These are phyloP conservation scores for Colletes gigas DNA, from an alignment of 1,140 invertebrate genomes.

Conservation along the genomic window DNA sequence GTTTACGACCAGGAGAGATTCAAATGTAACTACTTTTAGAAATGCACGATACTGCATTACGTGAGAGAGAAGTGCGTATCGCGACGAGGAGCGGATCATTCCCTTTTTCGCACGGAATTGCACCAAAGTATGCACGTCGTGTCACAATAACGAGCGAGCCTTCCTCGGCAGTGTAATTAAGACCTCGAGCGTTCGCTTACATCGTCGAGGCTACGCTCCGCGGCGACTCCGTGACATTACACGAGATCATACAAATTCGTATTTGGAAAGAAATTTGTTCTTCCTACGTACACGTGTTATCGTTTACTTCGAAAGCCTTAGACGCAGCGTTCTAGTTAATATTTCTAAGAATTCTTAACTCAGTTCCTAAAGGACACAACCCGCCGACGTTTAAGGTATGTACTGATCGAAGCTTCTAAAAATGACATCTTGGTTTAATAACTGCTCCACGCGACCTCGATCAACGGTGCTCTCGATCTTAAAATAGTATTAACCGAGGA, in stretches of 20 bases:
- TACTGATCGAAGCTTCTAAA: no score
- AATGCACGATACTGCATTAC: conserved; percentile 34
- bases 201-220: no score
- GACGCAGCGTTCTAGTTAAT: no score
- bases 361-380: no score
- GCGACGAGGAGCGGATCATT: conserved; percentile 55
- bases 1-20: background rate
- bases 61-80: conserved; percentile 43
- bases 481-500: conserved; percentile 4
- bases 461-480: background rate
- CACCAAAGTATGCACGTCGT: conserved; percentile 29
- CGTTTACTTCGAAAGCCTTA: no score
- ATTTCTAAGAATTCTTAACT: no score
- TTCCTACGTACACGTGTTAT: no score
- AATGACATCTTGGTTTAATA: no score
- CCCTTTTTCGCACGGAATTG: conserved; percentile 63
- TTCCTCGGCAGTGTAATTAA: conserved; percentile 52
- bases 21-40: conserved; percentile 21
- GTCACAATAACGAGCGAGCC: conserved; percentile 54
- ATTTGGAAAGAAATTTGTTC: no score
- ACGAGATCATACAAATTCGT: no score
- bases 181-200: conserved; percentile 11
- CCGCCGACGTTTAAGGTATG: no score
- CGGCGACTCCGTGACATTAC: no score
- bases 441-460: background rate